A percentile compares a stretch with the other conserved stretches of the same genome.
Conservation (phyloP, 1,140 invertebrate genomes). For the Trachymyrmex cornetzi region DNA sequence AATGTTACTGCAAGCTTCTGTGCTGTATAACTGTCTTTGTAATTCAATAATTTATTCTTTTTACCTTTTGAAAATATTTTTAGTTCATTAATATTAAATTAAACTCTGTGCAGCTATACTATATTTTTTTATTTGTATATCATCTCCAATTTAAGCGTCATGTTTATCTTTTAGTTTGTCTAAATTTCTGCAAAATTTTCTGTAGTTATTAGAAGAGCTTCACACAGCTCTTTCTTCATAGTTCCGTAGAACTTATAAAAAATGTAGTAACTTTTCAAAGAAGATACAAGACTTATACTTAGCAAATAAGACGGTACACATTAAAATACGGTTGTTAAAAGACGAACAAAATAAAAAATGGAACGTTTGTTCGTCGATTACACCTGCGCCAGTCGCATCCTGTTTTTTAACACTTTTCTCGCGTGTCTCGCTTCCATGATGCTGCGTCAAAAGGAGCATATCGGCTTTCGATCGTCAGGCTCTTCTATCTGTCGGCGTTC, state of each 20-base stretch:
- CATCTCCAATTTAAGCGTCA: background rate
- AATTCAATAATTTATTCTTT: background rate
- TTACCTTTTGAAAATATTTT: background rate
- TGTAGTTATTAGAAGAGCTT: background rate
- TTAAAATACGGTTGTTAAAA: background rate
- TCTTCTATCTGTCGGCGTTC: conserved; percentile 25
- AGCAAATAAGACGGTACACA: background rate
- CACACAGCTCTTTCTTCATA: background rate
- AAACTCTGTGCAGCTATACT: background rate
- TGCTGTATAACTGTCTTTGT: background rate
- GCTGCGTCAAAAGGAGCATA: conserved; percentile 21
- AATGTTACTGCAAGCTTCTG: too few relatives aligned
- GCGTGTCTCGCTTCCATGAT: background rate
- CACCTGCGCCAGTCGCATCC: background rate
- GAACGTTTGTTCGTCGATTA: conserved; percentile 8
- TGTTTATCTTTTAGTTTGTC: background rate
- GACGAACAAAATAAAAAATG: conserved; percentile 16
- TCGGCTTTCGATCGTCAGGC: conserved; percentile 20
- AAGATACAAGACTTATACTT: background rate
- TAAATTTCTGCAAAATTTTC: background rate
- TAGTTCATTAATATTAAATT: background rate
- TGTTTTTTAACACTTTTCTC: conserved; percentile 12
- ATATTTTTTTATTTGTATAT: background rate
- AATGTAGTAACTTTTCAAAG: background rate
- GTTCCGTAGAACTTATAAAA: background rate